Percentiles rank a stretch among this genome's conserved stretches.
Evolutionary conservation across 1,140 invertebrate genomes (phyloP).

Genomic region (Tetramorium alpestre): DNA sequence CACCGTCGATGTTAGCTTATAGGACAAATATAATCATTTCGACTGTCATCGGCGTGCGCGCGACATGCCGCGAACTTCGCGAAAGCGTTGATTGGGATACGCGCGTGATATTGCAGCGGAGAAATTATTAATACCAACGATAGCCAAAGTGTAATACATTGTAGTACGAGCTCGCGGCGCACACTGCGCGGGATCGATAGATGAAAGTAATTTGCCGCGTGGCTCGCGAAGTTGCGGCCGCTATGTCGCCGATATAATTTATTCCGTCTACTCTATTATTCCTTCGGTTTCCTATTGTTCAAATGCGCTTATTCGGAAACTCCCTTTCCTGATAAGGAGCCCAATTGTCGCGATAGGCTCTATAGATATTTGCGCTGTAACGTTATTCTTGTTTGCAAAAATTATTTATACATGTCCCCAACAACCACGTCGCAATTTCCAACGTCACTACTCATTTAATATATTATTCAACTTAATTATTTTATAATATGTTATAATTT

Average conservation of each 20-base stretch:
- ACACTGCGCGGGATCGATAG: conserved; percentile 11
- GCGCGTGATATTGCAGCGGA: conserved; percentile 6
- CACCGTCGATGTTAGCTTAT: neutral
- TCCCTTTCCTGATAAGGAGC: neutral
- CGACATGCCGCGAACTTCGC: neutral
- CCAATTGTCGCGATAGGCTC: neutral
- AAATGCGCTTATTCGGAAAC: neutral
- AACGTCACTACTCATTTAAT: no score
- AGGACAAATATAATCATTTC: conserved; percentile 20
- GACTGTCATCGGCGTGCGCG: neutral
- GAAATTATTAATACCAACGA: conserved; percentile 24
- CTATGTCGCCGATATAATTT: conserved; percentile 9
- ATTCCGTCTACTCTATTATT: conserved; percentile 17
- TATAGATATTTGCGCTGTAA: neutral
- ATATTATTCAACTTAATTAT: neutral
- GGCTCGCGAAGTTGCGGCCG: neutral
- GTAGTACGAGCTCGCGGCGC: neutral
- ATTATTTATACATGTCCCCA: neutral
- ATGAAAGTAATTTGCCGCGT: conserved; percentile 41
- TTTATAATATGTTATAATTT: neutral
- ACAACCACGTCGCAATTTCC: no score
- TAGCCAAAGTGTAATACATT: conserved; percentile 21
- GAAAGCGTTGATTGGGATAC: conserved; percentile 7
- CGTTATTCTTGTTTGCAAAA: neutral
- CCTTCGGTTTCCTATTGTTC: neutral